A percentile compares a stretch with the other conserved stretches of the same genome.
phyloP scores from a whole-genome alignment of 2,888 invertebrate genomes.

The Lingula anatina region DNA sequence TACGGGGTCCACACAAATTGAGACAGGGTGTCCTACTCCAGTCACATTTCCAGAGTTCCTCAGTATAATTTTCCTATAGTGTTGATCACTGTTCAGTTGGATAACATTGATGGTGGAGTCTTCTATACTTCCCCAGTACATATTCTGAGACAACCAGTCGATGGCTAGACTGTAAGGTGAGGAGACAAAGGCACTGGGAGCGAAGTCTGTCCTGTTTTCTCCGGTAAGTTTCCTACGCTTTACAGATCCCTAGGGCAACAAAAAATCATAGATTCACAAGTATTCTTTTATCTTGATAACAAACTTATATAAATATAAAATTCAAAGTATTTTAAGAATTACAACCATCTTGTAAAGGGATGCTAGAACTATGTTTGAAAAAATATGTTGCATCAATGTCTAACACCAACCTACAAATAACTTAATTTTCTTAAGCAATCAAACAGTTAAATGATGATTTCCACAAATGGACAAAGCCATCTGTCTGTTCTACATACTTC shows the following conservation, averaged over 20 bases:
- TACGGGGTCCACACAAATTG: constrained; percentile 85
- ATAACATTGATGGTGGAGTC: constrained; percentile 73
- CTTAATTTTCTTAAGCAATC: background rate
- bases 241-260: constrained; percentile 12
- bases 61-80: constrained; percentile 78
- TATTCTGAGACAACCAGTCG: constrained; percentile 93
- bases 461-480: too few relatives aligned
- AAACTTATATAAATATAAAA: too few relatives aligned
- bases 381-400: background rate
- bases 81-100: constrained; percentile 68
- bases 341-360: background rate
- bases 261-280: too few relatives aligned
- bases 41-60: constrained; percentile 81
- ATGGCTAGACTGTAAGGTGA: constrained; percentile 87
- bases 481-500: constrained; percentile 15
- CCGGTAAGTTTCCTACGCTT: constrained; percentile 54
- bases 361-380: background rate
- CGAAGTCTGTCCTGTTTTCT: constrained; percentile 76
- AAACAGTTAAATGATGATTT: background rate
- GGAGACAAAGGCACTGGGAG: constrained; percentile 64
- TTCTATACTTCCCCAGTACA: constrained; percentile 81
- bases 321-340: too few relatives aligned
- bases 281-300: too few relatives aligned
- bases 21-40: constrained; percentile 82
- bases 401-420: too few relatives aligned